Percentiles rank a stretch among this genome's conserved stretches.
These are phyloP conservation scores for Phylloscopus whistleri DNA, from an alignment of 2,113 vertebrate genomes.

Conservation along the genomic window DNA sequence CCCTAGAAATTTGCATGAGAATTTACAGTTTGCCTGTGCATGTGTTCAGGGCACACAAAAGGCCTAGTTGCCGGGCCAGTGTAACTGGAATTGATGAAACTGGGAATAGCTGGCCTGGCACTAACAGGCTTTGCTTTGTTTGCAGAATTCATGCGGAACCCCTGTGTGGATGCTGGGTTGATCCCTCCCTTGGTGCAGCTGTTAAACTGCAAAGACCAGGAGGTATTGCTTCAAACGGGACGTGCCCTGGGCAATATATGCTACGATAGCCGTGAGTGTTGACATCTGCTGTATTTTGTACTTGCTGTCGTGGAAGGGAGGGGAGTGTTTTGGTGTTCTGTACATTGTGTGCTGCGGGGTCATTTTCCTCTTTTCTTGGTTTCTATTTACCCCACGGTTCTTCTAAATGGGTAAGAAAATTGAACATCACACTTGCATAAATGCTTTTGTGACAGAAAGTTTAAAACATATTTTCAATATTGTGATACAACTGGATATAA, in stretches of 20 bases:
- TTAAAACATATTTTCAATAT: not conserved
- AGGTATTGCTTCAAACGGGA: constrained; percentile 95
- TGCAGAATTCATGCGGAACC: constrained; percentile 92
- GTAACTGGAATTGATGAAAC: not conserved
- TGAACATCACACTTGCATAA: not conserved
- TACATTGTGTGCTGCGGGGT: not conserved
- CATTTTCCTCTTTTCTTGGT: not conserved
- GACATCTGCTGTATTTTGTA: not conserved
- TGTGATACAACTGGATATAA: not conserved
- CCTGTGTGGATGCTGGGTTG: constrained; percentile 92
- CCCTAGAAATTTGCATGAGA: not conserved
- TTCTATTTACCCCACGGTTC: not conserved
- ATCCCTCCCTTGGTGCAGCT: constrained; percentile 93
- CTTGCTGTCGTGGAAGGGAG: not conserved
- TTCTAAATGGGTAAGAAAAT: not conserved
- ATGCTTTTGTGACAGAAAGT: not conserved
- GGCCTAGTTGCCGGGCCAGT: not conserved
- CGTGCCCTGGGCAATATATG: constrained; percentile 98
- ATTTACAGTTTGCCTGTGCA: not conserved
- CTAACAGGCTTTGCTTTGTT: constrained; percentile 23
- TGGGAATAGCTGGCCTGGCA: not conserved
- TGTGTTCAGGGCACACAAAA: not conserved
- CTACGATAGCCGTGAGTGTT: constrained; percentile 98
- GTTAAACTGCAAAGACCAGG: constrained; percentile 90
- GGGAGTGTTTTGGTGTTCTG: not conserved